Evolutionary conservation across 1,140 invertebrate species (phyloP), one percentile per base, ranked within the genome.

Genomic region (Orussus abietinus): DNA sequence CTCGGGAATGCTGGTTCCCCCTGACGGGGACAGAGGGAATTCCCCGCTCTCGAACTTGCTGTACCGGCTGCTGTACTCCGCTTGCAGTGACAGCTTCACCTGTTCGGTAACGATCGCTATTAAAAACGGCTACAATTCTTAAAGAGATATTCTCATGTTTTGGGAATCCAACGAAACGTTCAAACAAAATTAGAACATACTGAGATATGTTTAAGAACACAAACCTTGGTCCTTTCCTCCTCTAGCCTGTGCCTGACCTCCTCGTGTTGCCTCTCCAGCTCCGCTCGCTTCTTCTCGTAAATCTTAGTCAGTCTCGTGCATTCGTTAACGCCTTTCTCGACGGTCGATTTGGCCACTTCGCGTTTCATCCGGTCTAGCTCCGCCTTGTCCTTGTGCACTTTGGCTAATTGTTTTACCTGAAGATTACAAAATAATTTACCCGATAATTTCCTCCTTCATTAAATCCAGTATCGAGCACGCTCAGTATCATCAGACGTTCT

Each of bases 361-460:
- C 85, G 69, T 55, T 88, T 88, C 64, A 86, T 83, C 51, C 83
- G 79, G 45, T 64, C 85, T 46, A 96, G 77, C 66, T 96, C 93
- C 54, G 93, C 90, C 60, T 92, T 88, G 62, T 96, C 92, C 54
- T 80, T 84, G 58, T 90, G 86, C 44, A 82, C 82, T 52, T 88
- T 88, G 10, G 83, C 79, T 33, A 92, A 69, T 19, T 77, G 80
- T 64, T 92, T 92, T 26, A 74, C 62, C 70, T 73, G 32, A 29
- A n/a, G n/a, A n/a, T n/a, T n/a, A n/a, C n/a, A n/a, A n/a, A n/a
- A n/a, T n/a, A n/a, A n/a, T n/a, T n/a, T n/a, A n/a, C n/a, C n/a
- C n/a, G n/a, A n/a, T n/a, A n/a, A n/a, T n/a, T n/a, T n/a, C n/a
- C n/a, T n/a, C n/a, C n/a, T n/a, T n/a, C n/a, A n/a, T n/a, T n/a